Evolutionary conservation across 2,797 vertebrate genomes (phyloP), one percentile per base, ranked within the genome.

Genomic region (Rhinogobio ventralis): DNA sequence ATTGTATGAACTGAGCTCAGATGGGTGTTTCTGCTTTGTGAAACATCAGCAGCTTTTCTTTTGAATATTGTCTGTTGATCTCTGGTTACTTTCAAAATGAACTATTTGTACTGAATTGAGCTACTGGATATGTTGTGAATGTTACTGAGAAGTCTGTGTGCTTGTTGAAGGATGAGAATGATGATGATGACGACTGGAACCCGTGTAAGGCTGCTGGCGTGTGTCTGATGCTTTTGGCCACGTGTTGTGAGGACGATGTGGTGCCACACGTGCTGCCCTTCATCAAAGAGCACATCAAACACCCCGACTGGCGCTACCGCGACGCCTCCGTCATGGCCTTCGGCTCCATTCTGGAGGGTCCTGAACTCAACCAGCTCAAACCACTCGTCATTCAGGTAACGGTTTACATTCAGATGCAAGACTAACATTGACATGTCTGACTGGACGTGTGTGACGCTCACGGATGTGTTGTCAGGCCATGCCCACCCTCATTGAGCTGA

Each of bases 281-380:
- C 92, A 99, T 99, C 91, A 99, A 99, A 87, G 97, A 99, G 83
- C 95, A 99, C 95, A 99, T 99, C 91, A 98, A 99, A 68, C 94
- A 98, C 46, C 96, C 93, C 0, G 98, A 99, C 79, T 99, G 98
- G 98, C 92, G 98, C 66, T 98, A 98, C 94, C 93, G 98, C 0
- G 98, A 99, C 25, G 98, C 98, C 9, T 98, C 98, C 0, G 96
- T 99, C 91, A 98, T 99, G 98, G 98, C 98, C 55, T 99, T 99
- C 10, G 98, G 98, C 0, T 97, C 96, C 89, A 99, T 99, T 90
- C 94, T 99, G 85, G 98, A 99, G 83, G 98, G 98, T n/a, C 98
- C 98, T 0, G 98, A 99, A 79, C 96, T 98, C 19, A 97, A 95
- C 94, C 98, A 98, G 91, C 96, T 99, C 79, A 99, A 99, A 89